Conservation (phyloP, 2,113 vertebrate species). For the Caretta caretta region DNA sequence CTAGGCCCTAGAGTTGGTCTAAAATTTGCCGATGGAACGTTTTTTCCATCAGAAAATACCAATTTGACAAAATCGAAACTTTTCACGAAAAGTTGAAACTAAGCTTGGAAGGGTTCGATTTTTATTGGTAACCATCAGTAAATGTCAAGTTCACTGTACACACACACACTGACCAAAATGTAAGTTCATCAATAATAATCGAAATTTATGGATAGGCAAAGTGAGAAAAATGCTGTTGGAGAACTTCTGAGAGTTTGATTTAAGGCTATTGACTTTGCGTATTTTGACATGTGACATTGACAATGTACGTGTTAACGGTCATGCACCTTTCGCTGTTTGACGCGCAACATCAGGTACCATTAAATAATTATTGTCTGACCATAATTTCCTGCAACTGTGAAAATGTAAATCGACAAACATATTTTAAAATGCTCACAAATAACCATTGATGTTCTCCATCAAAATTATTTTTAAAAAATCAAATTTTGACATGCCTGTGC, state of each 20-base stretch:
- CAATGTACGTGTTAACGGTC: not conserved
- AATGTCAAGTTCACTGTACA: not conserved
- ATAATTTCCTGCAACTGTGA: not conserved
- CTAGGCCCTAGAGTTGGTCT: not conserved
- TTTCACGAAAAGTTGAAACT: not conserved
- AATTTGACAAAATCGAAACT: not conserved
- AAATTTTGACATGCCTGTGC: not conserved
- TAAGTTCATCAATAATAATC: not conserved
- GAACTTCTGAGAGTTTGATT: not conserved
- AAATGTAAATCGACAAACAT: not conserved
- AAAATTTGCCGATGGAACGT: not conserved
- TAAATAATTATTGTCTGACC: not conserved
- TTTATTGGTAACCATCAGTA: not conserved
- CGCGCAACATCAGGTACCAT: not conserved
- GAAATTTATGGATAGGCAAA: not conserved
- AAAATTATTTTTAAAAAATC: not conserved
- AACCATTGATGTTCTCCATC: not conserved
- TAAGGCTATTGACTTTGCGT: not conserved
- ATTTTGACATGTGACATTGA: not conserved
- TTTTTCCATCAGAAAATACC: not conserved
- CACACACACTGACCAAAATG: not conserved
- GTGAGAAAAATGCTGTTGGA: not conserved
- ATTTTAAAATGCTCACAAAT: not conserved
- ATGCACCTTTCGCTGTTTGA: not conserved
- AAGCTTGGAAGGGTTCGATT: not conserved